Conservation (phyloP, 30 jellyfish, hydroid and myxozoan species). For the Pseudorhiza aurosa region DNA sequence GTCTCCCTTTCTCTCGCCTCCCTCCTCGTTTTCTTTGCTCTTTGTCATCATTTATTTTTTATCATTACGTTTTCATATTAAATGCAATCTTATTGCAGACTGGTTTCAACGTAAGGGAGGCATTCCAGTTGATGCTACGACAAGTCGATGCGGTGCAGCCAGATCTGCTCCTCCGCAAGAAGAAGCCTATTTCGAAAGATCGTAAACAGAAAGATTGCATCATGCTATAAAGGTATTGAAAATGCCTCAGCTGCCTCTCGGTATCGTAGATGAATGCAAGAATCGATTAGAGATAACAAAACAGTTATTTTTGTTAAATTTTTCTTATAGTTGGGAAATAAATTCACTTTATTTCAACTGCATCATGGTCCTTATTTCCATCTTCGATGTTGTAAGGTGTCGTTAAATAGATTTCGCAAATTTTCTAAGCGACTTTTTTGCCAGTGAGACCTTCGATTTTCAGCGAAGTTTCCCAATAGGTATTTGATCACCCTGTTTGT, state of each 20-base stretch:
- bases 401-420: no score
- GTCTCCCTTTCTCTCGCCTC: no score
- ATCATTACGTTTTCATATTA: no score
- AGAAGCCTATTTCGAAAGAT: slow-evolving; percentile 19
- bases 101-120: slow-evolving; percentile 89
- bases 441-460: no score
- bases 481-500: no score
- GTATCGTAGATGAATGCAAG: neutral
- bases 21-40: no score
- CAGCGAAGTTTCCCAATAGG: no score
- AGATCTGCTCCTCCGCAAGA: slow-evolving; percentile 58
- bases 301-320: slow-evolving; percentile 4
- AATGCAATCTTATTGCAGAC: slow-evolving; percentile 82
- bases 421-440: no score
- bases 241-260: neutral
- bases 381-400: no score
- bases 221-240: slow-evolving; percentile 22
- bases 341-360: slow-evolving; percentile 1
- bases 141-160: slow-evolving; percentile 84
- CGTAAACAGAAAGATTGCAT: slow-evolving; percentile 51
- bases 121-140: slow-evolving; percentile 80
- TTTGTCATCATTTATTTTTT: no score
- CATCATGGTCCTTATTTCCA: no score
- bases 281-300: neutral
- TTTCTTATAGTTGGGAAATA: slow-evolving; percentile 4